These are phyloP conservation scores for Coenonympha arcania DNA, from an alignment of 2,888 invertebrate genomes.

Conservation along the genomic window DNA sequence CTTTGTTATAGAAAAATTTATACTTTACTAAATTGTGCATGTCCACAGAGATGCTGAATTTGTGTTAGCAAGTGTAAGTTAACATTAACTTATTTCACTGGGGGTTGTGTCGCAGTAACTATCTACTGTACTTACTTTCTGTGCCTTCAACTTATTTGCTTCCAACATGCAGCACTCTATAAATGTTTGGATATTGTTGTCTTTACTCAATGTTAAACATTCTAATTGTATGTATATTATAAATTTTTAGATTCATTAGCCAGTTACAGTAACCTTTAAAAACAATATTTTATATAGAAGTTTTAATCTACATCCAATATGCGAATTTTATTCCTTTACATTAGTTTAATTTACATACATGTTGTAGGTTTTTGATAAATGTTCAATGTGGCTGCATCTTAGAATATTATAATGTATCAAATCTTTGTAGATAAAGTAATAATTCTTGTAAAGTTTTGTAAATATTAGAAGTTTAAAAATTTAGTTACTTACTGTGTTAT, in stretches of 20 bases:
- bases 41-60: conserved; percentile 33
- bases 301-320: conserved; percentile 19
- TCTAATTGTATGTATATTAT: conserved; percentile 30
- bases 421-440: conserved; percentile 58
- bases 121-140: conserved; percentile 54
- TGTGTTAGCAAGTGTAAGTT: conserved; percentile 25
- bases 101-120: conserved; percentile 55
- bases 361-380: conserved; percentile 25
- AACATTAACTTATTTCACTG: conserved; percentile 36
- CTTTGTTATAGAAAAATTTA: background rate
- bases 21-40: background rate
- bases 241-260: conserved; percentile 23
- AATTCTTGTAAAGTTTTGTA: conserved; percentile 51
- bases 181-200: conserved; percentile 42
- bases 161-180: conserved; percentile 41
- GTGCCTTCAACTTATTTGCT: conserved; percentile 63
- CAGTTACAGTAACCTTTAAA: conserved; percentile 20
- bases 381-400: conserved; percentile 59
- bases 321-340: conserved; percentile 17
- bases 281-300: conserved; percentile 25
- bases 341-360: conserved; percentile 11
- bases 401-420: conserved; percentile 48
- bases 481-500: conserved; percentile 43
- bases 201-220: conserved; percentile 32
- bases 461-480: conserved; percentile 42